These are phyloP conservation scores for Subacronicta megacephala DNA, from an alignment of 2,888 invertebrate species.

Conservation along the genomic window DNA sequence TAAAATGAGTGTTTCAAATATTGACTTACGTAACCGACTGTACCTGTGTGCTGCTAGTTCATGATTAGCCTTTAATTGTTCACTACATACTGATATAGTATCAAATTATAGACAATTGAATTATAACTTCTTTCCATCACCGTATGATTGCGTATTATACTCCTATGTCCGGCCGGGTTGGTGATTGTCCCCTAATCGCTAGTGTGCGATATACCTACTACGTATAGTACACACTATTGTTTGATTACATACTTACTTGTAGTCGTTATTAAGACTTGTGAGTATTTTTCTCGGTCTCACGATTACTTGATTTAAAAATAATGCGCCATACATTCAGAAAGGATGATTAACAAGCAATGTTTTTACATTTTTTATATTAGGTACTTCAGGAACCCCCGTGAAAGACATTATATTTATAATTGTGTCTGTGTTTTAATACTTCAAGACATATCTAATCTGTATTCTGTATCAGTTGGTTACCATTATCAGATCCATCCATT, in stretches of 20 bases:
- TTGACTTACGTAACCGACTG: constrained; percentile 2
- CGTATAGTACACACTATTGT: constrained; percentile 19
- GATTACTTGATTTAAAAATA: constrained; percentile 18
- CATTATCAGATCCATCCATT: too few relatives aligned
- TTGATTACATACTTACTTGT: constrained; percentile 25
- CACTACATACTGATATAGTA: constrained; percentile 21
- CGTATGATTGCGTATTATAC: constrained; percentile 46
- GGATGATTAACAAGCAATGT: too few relatives aligned
- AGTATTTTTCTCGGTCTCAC: constrained; percentile 18
- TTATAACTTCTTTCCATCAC: constrained; percentile 59
- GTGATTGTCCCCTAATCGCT: constrained; percentile 38
- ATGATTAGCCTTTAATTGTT: constrained; percentile 35
- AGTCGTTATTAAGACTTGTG: constrained; percentile 36
- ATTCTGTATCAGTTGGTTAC: too few relatives aligned
- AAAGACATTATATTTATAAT: too few relatives aligned
- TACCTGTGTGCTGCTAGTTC: constrained; percentile 14
- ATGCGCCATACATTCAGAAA: neutral
- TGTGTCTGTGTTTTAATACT: too few relatives aligned
- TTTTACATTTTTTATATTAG: too few relatives aligned
- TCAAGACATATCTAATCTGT: too few relatives aligned
- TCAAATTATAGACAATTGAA: constrained; percentile 60
- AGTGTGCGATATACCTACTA: constrained; percentile 25
- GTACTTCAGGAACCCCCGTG: too few relatives aligned
- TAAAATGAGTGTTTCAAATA: too few relatives aligned
- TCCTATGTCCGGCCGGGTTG: constrained; percentile 32